Conservation (phyloP, 2,888 invertebrate genomes). For the Drosophila bunnanda region DNA sequence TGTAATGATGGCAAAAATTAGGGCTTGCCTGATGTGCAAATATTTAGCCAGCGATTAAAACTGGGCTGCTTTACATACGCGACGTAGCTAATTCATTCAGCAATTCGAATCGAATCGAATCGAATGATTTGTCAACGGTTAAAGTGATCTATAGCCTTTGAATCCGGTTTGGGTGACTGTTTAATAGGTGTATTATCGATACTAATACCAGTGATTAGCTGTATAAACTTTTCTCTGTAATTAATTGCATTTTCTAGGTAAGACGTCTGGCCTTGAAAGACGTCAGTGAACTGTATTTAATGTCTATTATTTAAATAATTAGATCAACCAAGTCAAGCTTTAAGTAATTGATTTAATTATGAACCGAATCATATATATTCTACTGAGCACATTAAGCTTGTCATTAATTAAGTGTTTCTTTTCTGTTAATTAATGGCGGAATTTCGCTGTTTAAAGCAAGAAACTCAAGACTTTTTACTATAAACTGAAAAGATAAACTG, state of each 20-base stretch:
- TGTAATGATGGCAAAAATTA: constrained; percentile 7
- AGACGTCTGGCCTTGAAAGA: not conserved
- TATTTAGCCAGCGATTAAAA: constrained; percentile 3
- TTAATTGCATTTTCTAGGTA: not conserved
- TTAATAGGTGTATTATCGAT: constrained; percentile 1
- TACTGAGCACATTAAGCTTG: not conserved
- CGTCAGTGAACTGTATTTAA: constrained; percentile 19
- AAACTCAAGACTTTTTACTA: no score
- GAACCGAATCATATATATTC: constrained; percentile 8
- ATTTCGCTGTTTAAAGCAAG: no score
- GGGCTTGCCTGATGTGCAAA: constrained; percentile 10
- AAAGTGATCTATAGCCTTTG: constrained; percentile 1
- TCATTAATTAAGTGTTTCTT: not conserved
- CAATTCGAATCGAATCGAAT: not conserved
- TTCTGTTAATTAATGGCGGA: not conserved
- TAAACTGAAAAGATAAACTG: no score
- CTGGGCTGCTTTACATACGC: not conserved
- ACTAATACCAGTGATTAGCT: constrained; percentile 6
- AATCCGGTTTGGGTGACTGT: constrained; percentile 6
- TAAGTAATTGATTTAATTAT: constrained; percentile 26
- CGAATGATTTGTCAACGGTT: constrained; percentile 4
- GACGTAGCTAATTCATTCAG: not conserved
- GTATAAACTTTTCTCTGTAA: not conserved
- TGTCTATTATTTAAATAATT: constrained; percentile 29
- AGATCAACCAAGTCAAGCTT: no score